These are phyloP conservation scores for Cettia cetti DNA, from an alignment of 2,113 vertebrate genomes.

Conservation along the genomic window DNA sequence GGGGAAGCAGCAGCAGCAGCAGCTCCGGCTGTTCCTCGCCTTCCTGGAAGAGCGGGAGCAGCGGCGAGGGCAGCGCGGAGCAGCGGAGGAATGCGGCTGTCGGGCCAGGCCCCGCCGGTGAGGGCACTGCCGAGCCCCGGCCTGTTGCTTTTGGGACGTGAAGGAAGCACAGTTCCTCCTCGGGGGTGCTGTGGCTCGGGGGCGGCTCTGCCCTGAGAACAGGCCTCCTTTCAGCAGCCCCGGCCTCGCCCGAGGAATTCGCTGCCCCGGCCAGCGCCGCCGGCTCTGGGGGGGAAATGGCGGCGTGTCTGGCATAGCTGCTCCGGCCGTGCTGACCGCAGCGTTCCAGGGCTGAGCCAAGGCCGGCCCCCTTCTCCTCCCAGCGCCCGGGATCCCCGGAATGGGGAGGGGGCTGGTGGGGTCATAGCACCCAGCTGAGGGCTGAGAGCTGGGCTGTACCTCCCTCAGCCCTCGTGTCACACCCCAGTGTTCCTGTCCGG, in stretches of 20 bases:
- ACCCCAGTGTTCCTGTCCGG: accelerated
- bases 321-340: neutral
- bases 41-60: neutral
- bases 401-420: neutral
- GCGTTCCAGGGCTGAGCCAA: neutral
- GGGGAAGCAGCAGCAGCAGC: neutral
- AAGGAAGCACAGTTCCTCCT: neutral
- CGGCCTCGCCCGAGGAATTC: conserved; percentile 8
- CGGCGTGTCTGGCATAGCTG: conserved; percentile 23
- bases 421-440: neutral
- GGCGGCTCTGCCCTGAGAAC: neutral
- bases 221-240: conserved; percentile 14
- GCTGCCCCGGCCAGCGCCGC: neutral
- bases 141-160: neutral
- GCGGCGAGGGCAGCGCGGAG: neutral
- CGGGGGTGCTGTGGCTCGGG: neutral
- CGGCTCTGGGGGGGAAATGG: conserved; percentile 4
- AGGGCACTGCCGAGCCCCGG: neutral
- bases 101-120: neutral
- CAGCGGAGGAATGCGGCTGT: neutral
- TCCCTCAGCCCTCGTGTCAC: accelerated
- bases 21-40: neutral
- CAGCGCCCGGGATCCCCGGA: accelerated
- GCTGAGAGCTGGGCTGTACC: neutral
- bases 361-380: neutral